Conservation (phyloP, 2,113 vertebrate genomes). For the Xyrauchen texanus region DNA sequence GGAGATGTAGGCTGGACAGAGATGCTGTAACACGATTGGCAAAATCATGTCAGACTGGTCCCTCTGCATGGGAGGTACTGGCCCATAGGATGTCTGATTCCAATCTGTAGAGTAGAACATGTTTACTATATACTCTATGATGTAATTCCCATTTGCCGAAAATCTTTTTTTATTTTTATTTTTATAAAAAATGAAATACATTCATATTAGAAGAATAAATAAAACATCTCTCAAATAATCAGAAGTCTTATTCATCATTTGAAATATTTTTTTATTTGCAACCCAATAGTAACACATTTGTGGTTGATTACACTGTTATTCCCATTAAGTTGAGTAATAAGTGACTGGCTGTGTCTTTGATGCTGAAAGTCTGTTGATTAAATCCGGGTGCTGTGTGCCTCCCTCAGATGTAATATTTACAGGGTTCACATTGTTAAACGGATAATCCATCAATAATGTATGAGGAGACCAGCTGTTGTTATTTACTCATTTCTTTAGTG, state of each 20-base stretch:
- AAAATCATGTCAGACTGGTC: constrained; percentile 94
- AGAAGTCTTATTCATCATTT: neutral
- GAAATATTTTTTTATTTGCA: constrained; percentile 1
- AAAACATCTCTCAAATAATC: neutral
- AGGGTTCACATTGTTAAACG: constrained; percentile 65
- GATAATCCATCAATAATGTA: constrained; percentile 74
- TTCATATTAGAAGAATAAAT: neutral
- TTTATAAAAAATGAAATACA: neutral
- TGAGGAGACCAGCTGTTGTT: constrained; percentile 78
- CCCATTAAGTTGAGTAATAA: constrained; percentile 39
- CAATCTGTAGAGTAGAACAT: constrained; percentile 76
- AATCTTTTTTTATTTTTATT: neutral
- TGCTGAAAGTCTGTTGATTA: constrained; percentile 65
- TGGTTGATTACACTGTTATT: constrained; percentile 20
- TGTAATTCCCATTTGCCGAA: neutral
- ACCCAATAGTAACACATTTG: neutral
- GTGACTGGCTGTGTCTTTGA: constrained; percentile 57
- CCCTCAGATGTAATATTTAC: constrained; percentile 79
- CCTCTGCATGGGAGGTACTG: constrained; percentile 77
- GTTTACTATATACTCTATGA: neutral
- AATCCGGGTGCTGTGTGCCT: constrained; percentile 68
- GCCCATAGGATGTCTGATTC: constrained; percentile 90
- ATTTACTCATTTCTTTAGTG: constrained; percentile 67
- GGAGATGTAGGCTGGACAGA: constrained; percentile 91
- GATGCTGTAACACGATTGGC: constrained; percentile 92